These are phyloP conservation scores for Nylanderia fulva DNA, from an alignment of 1,140 invertebrate genomes.

Conservation along the genomic window DNA sequence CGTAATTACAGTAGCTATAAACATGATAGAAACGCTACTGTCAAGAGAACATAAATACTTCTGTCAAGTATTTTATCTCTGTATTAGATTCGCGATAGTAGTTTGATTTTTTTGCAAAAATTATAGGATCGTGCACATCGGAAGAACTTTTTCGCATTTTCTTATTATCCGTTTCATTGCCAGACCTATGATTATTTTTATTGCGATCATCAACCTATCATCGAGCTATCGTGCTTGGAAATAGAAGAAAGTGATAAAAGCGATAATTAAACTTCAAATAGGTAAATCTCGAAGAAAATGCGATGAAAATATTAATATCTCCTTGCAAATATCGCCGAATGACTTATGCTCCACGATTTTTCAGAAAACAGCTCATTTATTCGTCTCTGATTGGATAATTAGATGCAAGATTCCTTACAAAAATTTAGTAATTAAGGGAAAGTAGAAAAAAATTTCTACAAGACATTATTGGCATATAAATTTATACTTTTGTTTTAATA, in stretches of 20 bases:
- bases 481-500: neutral
- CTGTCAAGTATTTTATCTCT: neutral
- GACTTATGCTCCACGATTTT: neutral
- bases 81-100: neutral
- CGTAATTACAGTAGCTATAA: neutral
- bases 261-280: neutral
- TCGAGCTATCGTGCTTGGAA: neutral
- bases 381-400: neutral
- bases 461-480: neutral
- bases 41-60: neutral
- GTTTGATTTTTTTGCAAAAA: neutral
- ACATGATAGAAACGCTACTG: neutral
- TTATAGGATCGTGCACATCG: neutral
- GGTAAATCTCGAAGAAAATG: conserved; percentile 3
- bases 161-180: neutral
- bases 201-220: neutral
- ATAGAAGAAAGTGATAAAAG: conserved; percentile 3
- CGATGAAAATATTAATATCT: neutral
- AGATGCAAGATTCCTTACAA: neutral
- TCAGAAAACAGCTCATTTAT: neutral
- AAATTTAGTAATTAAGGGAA: neutral
- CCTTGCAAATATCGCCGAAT: neutral
- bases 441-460: neutral
- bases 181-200: neutral
- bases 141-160: neutral